phyloP scores from a whole-genome alignment of 2,888 invertebrate species.

The Hyposoter didymator region DNA sequence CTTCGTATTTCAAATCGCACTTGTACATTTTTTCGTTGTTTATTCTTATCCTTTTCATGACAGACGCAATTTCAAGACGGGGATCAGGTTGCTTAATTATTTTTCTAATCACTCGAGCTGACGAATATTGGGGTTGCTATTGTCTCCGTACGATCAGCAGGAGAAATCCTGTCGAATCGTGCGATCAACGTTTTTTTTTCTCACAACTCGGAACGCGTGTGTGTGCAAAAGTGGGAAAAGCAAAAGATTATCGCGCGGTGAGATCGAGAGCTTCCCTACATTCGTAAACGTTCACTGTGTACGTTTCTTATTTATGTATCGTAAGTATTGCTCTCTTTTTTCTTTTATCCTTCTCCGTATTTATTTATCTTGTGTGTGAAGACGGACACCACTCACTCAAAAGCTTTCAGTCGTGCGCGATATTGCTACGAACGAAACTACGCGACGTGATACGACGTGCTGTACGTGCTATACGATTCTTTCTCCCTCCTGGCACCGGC shows the following conservation, averaged over 20 bases:
- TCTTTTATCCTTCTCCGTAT: neutral
- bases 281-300: constrained; percentile 6
- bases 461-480: constrained; percentile 4
- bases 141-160: constrained; percentile 41
- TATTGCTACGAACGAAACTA: constrained; percentile 25
- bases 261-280: neutral
- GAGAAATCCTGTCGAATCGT: constrained; percentile 46
- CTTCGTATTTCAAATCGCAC: constrained; percentile 43
- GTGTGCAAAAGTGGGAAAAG: constrained; percentile 12
- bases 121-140: constrained; percentile 17
- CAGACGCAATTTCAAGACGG: constrained; percentile 34
- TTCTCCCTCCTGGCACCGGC: constrained; percentile 2
- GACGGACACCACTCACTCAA: constrained; percentile 28
- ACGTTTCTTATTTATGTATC: constrained; percentile 18
- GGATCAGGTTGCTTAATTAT: constrained; percentile 26
- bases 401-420: constrained; percentile 6
- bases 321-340: neutral
- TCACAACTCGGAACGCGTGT: constrained; percentile 6
- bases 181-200: constrained; percentile 13
- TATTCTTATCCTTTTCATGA: neutral
- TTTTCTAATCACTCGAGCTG: constrained; percentile 16
- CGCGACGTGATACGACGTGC: constrained; percentile 1
- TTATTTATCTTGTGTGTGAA: neutral
- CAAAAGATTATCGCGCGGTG: constrained; percentile 45
- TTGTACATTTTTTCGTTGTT: constrained; percentile 12